phyloP scores from a whole-genome alignment of 2,797 vertebrate species.

The Syngnathus rostellatus region DNA sequence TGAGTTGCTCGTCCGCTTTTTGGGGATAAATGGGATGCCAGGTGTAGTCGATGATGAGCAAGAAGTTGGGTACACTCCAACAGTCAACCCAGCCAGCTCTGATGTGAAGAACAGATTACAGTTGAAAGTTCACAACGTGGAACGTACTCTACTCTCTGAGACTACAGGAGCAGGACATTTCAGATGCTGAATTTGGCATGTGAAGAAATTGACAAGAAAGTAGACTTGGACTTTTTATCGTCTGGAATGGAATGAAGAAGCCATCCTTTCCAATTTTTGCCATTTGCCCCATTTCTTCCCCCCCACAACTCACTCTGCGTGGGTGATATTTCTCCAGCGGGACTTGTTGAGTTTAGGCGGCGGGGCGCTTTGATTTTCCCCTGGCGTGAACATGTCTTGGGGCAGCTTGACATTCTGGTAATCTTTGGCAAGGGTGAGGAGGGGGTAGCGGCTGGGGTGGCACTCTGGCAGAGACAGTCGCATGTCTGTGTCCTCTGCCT shows the following conservation, averaged over 20 bases:
- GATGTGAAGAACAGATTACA: not conserved
- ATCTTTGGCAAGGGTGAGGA: conserved; percentile 89
- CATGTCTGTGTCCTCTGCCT: conserved; percentile 92
- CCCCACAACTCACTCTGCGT: conserved; percentile 78
- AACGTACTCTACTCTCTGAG: too few species aligned
- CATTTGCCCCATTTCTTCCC: not conserved
- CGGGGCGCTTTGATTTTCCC: conserved; percentile 73
- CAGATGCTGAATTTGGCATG: too few species aligned
- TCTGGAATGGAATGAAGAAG: too few species aligned
- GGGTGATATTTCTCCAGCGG: conserved; percentile 92
- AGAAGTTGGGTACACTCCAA: conserved; percentile 92
- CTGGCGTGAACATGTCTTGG: conserved; percentile 76
- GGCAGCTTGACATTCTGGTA: conserved; percentile 81
- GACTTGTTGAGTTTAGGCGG: conserved; percentile 78
- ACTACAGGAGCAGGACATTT: too few species aligned
- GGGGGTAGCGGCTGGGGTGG: conserved; percentile 91
- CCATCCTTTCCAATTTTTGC: too few species aligned
- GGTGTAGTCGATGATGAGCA: conserved; percentile 91
- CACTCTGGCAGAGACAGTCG: conserved; percentile 93
- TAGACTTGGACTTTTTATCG: too few species aligned
- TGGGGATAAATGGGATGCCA: conserved; percentile 99
- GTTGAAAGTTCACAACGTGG: conserved; percentile 12
- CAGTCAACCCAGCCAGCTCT: conserved; percentile 97
- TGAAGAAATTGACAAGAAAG: too few species aligned
- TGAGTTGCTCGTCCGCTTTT: conserved; percentile 91